Base-by-base conservation (phyloP, 2,113 vertebrate species). In the Hirundichthys speculiger region DNA sequence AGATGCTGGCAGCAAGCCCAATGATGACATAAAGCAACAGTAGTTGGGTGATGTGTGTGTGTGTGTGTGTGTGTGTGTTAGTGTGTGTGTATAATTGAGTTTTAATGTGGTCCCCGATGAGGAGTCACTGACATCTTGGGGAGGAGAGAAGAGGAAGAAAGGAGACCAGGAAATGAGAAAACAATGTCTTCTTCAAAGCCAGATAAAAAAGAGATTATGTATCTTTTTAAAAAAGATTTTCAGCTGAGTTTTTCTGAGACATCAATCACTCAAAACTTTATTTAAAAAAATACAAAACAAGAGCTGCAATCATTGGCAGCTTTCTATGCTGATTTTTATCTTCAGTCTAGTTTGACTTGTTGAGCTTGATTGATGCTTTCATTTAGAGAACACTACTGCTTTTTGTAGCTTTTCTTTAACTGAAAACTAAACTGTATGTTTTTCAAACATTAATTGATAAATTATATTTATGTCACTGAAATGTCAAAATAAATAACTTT, bases 91-190 rank as follows among this genome's bases (percentile, higher is more conserved):
- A 77, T 86, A 87, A 88, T 83, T 86, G 85, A 88, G 82, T 85
- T 91, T 90, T 88, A 88, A 88, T 90, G 80, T 79, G 81, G 74
- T 90, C 80, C 88, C 82, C 54, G 80, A 88, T 85, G 89, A 79
- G 74, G 82, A 88, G 85, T 75, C 80, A 69, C 72, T 85, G 82
- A 84, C 82, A 88, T 75, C 64, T 61, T 62, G 38, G 54, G 67
- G 52, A 66, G 80, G 58, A 64, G 75, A 65, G 3, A 61, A 61
- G 52, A 77, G 61, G 70, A 75, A 63, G 68, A 58, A 67, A 69
- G 54, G 21, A 70, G 65, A 70, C 39, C 60, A 72, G 0, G 57
- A 68, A 56, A 60, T 64, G 24, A 53, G 49, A 64, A 72, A 80
- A 71, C 68, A 81, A 40, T 50, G 63, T 81, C 22, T 42, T 64